These are phyloP conservation scores for Tenthredo scrophulariae DNA, from an alignment of 2,888 invertebrate species.

Conservation along the genomic window DNA sequence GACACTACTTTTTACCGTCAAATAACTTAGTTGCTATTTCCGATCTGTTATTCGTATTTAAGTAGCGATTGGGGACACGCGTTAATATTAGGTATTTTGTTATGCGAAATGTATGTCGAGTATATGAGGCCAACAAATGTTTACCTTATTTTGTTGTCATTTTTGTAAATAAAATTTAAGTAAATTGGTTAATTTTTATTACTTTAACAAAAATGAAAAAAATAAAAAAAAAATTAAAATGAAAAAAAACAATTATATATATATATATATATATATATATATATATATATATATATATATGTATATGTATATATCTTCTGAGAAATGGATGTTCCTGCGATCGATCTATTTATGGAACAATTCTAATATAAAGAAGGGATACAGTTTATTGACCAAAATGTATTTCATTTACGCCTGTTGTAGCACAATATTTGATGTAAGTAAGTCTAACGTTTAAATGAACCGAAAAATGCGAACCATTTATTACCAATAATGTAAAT, in stretches of 20 bases:
- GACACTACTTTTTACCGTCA: conserved; percentile 34
- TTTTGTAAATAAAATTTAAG: conserved; percentile 64
- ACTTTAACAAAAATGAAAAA: conserved; percentile 54
- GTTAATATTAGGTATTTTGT: conserved; percentile 53
- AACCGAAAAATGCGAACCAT: conserved; percentile 18
- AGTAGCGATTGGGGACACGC: conserved; percentile 42
- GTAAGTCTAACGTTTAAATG: conserved; percentile 44
- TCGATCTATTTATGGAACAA: conserved; percentile 30
- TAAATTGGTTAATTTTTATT: conserved; percentile 66
- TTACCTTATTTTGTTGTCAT: conserved; percentile 62
- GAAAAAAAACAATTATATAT: background rate
- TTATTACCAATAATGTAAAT: conserved; percentile 66
- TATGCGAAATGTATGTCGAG: conserved; percentile 58
- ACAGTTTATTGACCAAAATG: conserved; percentile 70
- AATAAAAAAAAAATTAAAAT: background rate
- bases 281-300: background rate
- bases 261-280: background rate
- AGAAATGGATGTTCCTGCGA: conserved; percentile 55
- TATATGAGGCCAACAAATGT: conserved; percentile 58
- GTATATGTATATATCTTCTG: conserved; percentile 57
- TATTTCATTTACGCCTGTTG: conserved; percentile 66
- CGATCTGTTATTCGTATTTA: conserved; percentile 46
- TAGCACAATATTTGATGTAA: conserved; percentile 63
- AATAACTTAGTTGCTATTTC: conserved; percentile 44
- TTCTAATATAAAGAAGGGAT: conserved; percentile 58